Percentiles rank a stretch among this genome's conserved stretches.
These are phyloP conservation scores for Athrips mouffetella DNA, from an alignment of 2,888 invertebrate genomes.

Conservation along the genomic window DNA sequence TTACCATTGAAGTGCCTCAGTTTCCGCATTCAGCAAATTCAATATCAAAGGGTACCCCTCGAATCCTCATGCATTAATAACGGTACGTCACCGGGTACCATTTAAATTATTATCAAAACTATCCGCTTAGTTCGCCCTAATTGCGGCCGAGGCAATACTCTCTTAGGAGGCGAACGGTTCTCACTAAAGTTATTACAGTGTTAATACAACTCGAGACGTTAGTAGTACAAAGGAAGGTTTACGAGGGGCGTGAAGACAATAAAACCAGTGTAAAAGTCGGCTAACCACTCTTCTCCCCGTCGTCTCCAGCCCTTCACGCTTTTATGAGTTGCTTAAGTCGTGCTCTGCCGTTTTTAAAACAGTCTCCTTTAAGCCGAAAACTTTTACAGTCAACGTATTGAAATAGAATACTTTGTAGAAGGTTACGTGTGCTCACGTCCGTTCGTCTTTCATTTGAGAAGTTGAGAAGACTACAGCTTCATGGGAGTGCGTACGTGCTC, in stretches of 20 bases:
- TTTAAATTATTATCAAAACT: slow-evolving; percentile 70
- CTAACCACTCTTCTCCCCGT: slow-evolving; percentile 58
- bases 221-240: slow-evolving; percentile 64
- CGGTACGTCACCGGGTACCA: slow-evolving; percentile 50
- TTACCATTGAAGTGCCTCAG: slow-evolving; percentile 45
- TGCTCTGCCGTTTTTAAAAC: slow-evolving; percentile 57
- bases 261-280: slow-evolving; percentile 73
- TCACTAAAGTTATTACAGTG: slow-evolving; percentile 65
- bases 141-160: slow-evolving; percentile 52
- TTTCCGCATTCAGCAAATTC: slow-evolving; percentile 58
- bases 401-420: slow-evolving; percentile 39
- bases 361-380: slow-evolving; percentile 42
- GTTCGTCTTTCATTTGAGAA: slow-evolving; percentile 16
- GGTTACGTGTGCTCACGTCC: slow-evolving; percentile 21
- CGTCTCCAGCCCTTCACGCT: slow-evolving; percentile 54
- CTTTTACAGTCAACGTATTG: slow-evolving; percentile 45
- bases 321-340: slow-evolving; percentile 63
- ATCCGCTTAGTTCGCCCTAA: slow-evolving; percentile 54
- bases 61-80: slow-evolving; percentile 56
- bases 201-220: slow-evolving; percentile 69
- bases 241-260: slow-evolving; percentile 65
- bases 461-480: slow-evolving; percentile 22
- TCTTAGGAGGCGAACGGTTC: slow-evolving; percentile 34
- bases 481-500: slow-evolving; percentile 44
- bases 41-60: slow-evolving; percentile 56